Evolutionary conservation across 2,113 vertebrate genomes (phyloP), one percentile per base, ranked within the genome.

Genomic region (Alethe diademata): DNA sequence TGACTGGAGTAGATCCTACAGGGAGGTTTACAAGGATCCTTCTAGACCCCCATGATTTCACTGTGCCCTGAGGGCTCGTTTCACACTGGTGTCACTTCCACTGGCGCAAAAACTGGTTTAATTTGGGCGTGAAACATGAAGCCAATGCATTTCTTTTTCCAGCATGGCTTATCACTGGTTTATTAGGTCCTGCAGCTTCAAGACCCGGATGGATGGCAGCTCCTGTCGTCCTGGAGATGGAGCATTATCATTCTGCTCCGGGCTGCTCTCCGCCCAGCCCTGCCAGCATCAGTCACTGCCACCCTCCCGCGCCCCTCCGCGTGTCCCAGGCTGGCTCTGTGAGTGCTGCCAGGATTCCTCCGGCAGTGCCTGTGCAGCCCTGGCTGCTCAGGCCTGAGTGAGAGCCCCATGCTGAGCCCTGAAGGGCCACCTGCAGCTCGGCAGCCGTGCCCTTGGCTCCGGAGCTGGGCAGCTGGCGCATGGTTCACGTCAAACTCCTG

Each of bases 181-280:
- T 84, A 58, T 40, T 61, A 45, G 17, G 50, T 65, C 24, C 53
- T 79, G 28, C 2, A 3, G 36, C 28, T 51, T 43, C 26, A 69
- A 14, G 33, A 54, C 4, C 24, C 0, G 2, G 29, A 16, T 53
- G 62, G 31, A 25, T 61, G 40, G 53, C n/a, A 24, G 50, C 14
- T 94, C 11, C 31, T 2, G 2, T 53, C 6, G 2, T 83, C 50
- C 75, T 73, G 82, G 56, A 93, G 67, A 42, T 54, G 1, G 0
- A 1, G 20, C 20, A 35, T 67, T 51, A 36, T 28, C n/a, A n/a
- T 84, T 78, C 76, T 35, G 51, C 79, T 36, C 0, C 23, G 0
- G 0, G 7, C 58, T 31, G 36, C 0, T 0, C 19, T 62, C 18
- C 31, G 9, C 31, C 35, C 0, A 0, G 26, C 38, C 31, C 31